These are phyloP conservation scores for Masticophis lateralis DNA, from an alignment of 2,797 vertebrate species.

Conservation along the genomic window DNA sequence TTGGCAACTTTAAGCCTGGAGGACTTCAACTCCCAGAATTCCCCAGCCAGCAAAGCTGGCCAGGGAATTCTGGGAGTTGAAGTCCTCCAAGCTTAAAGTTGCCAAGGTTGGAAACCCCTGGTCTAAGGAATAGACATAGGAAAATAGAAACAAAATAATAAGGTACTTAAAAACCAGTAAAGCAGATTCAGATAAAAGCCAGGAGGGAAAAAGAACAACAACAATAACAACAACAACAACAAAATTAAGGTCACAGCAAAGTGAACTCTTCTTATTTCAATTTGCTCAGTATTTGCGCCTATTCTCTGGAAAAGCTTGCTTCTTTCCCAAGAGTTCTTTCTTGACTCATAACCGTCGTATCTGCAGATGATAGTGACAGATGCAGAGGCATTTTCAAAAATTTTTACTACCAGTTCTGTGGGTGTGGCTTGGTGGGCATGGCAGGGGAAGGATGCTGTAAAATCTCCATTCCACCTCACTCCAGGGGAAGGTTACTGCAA, in stretches of 20 bases:
- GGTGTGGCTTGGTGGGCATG: too few relatives aligned
- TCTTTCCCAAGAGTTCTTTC: neutral
- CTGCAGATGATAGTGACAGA: neutral
- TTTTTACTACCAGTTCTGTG: too few relatives aligned
- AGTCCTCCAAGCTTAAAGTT: too few relatives aligned
- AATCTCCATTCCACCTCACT: too few relatives aligned
- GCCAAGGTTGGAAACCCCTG: neutral
- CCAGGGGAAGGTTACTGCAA: too few relatives aligned
- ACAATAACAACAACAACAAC: too few relatives aligned
- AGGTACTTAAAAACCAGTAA: neutral
- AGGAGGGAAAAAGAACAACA: neutral
- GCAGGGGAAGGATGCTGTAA: too few relatives aligned
- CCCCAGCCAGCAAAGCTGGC: too few relatives aligned
- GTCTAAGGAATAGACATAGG: neutral
- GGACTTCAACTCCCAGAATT: too few relatives aligned
- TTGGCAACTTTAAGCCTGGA: too few relatives aligned
- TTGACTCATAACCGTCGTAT: neutral
- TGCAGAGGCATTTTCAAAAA: neutral
- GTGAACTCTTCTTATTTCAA: neutral
- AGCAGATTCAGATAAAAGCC: neutral
- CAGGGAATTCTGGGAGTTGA: too few relatives aligned
- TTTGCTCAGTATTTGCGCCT: neutral
- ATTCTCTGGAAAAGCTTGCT: neutral
- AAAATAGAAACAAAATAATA: neutral
- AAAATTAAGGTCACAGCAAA: neutral